Evolutionary conservation across 2,797 vertebrate genomes (phyloP), one percentile per base, ranked within the genome.

Genomic region (Miichthys miiuy): DNA sequence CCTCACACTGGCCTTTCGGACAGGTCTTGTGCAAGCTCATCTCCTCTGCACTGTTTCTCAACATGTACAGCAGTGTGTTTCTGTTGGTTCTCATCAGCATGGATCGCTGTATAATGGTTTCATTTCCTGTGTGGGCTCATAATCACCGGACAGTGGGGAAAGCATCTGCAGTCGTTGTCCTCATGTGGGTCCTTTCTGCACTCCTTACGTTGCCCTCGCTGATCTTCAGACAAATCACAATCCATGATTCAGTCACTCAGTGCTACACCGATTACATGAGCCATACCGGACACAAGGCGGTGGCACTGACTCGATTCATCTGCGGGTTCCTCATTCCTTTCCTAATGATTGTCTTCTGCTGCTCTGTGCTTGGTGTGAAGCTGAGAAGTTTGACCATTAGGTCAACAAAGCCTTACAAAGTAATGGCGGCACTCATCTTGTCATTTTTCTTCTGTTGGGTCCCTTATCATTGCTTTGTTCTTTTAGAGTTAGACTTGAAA

Each of bases 1-100:
- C 90, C 9, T 86, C 69, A 9, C 72, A 93, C 66, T 98, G 97
- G 97, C 88, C 95, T 46, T 98, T 98, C 0, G 97, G 97, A 18
- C 87, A 78, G 0, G 82, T 83, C 48, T 91, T 98, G 92, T 99
- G 97, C 92, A 98, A 98, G 85, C 25, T 98, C 8, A 94, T 85
- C 61, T 96, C 94, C 44, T 97, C 96, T 6, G 89, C 95, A n/a
- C 93, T 98, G 69, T 94, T 95, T 76, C 94, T 97, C 78, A 98
- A 98, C 91, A 97, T 98, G 96, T 97, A 96, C 93, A 97, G 96
- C 88, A 97, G 96, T 0, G 96, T 99, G 50, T 96, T 98, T 46
- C 91, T 97, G 56, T 84, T 98, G 77, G 96, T 96, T 10, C 86
- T 95, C 55, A 98, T 99, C 90, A 97, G 96, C 76, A 69, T 94